A percentile compares a stretch with the other conserved stretches of the same genome.
Conservation (phyloP, 23 tunicate genomes). For the Trididemnum clinides region DNA sequence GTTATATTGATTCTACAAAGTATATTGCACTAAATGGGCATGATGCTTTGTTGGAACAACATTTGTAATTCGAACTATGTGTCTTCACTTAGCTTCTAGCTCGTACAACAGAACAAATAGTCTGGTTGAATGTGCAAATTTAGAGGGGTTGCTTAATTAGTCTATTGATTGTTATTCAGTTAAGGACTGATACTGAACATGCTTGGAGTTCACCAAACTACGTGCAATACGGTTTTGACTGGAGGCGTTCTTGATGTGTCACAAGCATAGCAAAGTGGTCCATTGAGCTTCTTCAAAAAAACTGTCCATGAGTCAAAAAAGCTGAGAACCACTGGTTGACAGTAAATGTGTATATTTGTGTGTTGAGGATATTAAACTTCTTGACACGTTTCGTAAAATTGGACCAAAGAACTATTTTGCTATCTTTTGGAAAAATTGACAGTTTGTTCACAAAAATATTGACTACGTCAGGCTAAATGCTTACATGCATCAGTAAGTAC, state of each 20-base stretch:
- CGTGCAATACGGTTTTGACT: not conserved
- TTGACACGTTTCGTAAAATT: no score
- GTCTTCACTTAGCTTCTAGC: not conserved
- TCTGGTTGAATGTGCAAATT: not conserved
- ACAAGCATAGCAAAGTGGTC: not conserved
- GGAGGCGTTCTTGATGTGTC: not conserved
- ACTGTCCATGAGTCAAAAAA: not conserved
- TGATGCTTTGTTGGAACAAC: not conserved
- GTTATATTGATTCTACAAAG: not conserved
- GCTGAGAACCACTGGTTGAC: not conserved
- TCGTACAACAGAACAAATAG: not conserved
- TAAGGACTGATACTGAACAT: no score
- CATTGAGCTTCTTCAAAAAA: not conserved
- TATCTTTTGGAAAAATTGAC: no score
- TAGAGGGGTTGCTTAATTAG: no score
- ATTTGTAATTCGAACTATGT: not conserved
- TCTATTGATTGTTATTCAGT: no score
- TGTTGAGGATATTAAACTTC: no score
- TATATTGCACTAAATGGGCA: not conserved
- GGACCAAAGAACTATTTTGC: no score
- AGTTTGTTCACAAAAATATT: no score
- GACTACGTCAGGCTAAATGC: no score
- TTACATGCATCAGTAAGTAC: no score
- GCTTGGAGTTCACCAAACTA: no score
- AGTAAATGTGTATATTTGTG: no score